phyloP scores from a whole-genome alignment of 2,888 invertebrate genomes.

The Drosophila falleni region DNA sequence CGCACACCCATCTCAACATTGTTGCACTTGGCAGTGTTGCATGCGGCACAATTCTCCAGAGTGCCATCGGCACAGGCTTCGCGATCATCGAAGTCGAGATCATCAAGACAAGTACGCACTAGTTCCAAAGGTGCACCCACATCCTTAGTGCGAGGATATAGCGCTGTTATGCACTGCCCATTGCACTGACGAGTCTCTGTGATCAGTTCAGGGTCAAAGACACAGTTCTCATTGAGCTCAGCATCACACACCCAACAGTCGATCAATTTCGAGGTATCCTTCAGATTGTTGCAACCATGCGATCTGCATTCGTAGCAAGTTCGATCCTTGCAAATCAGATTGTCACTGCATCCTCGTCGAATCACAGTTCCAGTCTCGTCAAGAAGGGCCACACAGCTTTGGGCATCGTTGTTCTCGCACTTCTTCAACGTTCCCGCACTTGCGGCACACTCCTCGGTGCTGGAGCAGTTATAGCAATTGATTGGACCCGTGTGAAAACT shows the following conservation, averaged over 20 bases:
- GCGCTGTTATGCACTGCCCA: conserved; percentile 78
- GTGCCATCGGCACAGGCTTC: conserved; percentile 55
- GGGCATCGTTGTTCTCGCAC: conserved; percentile 64
- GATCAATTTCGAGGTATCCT: conserved; percentile 53
- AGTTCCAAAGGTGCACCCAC: conserved; percentile 66
- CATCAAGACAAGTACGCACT: conserved; percentile 80
- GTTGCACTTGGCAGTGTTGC: conserved; percentile 67
- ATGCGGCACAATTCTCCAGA: conserved; percentile 66
- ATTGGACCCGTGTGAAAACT: conserved; percentile 73
- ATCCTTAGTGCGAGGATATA: conserved; percentile 76
- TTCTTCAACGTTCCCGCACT: conserved; percentile 56
- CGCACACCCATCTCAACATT: conserved; percentile 66
- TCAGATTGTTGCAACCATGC: conserved; percentile 76
- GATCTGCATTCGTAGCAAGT: conserved; percentile 81
- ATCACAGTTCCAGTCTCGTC: conserved; percentile 53
- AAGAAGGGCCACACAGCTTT: conserved; percentile 73
- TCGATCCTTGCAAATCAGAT: conserved; percentile 52
- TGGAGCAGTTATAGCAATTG: conserved; percentile 71
- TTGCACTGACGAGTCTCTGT: conserved; percentile 68
- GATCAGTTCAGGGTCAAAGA: conserved; percentile 53
- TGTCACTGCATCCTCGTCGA: conserved; percentile 76
- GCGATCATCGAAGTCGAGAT: conserved; percentile 76
- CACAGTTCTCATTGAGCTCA: conserved; percentile 60
- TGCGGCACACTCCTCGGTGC: conserved; percentile 55
- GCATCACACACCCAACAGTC: conserved; percentile 79